phyloP scores from a whole-genome alignment of 2,113 vertebrate genomes.

The Motacilla tschutschensis region DNA sequence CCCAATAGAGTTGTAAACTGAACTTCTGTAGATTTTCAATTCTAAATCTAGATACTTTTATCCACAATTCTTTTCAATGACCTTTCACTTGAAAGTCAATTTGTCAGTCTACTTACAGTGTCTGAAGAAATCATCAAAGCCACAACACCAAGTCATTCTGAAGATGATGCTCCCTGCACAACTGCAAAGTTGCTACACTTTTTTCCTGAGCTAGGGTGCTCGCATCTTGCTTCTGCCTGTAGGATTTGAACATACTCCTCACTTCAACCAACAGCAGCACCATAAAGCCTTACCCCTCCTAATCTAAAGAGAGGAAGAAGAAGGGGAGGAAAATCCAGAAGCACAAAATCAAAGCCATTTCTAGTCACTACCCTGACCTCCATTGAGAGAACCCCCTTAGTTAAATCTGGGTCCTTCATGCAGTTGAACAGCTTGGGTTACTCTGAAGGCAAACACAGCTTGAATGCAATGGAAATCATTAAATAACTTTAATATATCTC shows the following conservation, averaged over 20 bases:
- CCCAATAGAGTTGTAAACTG: slow-evolving; percentile 58
- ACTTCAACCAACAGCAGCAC: background rate
- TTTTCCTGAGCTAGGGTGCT: background rate
- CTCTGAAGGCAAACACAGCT: background rate
- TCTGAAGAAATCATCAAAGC: slow-evolving; percentile 78
- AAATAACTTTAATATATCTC: background rate
- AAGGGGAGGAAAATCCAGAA: background rate
- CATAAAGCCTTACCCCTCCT: background rate
- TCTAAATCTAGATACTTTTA: slow-evolving; percentile 76
- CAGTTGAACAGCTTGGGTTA: background rate
- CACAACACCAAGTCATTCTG: slow-evolving; percentile 39
- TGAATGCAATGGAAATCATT: background rate
- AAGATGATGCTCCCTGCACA: background rate
- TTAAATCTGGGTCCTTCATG: background rate
- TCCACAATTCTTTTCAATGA: slow-evolving; percentile 58
- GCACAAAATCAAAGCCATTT: background rate
- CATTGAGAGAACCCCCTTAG: background rate
- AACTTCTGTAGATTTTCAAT: slow-evolving; percentile 63
- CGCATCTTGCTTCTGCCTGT: background rate
- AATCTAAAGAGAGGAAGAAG: background rate
- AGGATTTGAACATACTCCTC: background rate
- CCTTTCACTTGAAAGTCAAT: slow-evolving; percentile 76
- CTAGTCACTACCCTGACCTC: fast-evolving
- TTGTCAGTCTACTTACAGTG: slow-evolving; percentile 73
- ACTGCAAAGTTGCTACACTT: slow-evolving; percentile 1